These are phyloP conservation scores for Actias luna DNA, from an alignment of 2,888 invertebrate species.

Conservation along the genomic window DNA sequence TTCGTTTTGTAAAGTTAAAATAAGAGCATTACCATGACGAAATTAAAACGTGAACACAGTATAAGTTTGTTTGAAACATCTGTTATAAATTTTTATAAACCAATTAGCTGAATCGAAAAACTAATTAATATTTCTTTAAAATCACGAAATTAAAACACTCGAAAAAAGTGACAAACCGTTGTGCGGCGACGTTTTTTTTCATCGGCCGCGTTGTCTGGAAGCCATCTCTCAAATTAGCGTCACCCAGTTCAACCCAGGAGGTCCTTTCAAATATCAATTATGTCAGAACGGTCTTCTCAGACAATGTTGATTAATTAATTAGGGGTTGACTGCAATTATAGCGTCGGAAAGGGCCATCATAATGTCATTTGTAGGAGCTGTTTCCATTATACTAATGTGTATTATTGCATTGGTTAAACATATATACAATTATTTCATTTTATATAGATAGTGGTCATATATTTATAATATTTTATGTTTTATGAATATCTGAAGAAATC, in stretches of 20 bases:
- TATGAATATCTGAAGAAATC: too few species aligned
- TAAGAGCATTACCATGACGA: too few species aligned
- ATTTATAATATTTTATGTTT: too few species aligned
- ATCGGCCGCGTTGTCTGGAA: conserved; percentile 38
- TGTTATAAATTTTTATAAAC: conserved; percentile 13
- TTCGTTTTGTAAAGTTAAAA: too few species aligned
- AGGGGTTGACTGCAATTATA: conserved; percentile 73
- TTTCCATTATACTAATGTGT: background rate
- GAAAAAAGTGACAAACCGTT: conserved; percentile 23
- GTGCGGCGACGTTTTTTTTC: conserved; percentile 34
- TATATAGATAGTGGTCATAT: background rate
- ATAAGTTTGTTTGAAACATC: conserved; percentile 5
- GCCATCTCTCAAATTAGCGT: conserved; percentile 64
- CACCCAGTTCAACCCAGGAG: conserved; percentile 50
- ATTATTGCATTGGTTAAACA: background rate
- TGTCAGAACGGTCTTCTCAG: conserved; percentile 59
- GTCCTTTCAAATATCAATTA: conserved; percentile 79
- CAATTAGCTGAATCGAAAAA: conserved; percentile 15
- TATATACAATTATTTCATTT: background rate
- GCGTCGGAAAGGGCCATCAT: conserved; percentile 49
- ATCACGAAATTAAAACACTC: conserved; percentile 15
- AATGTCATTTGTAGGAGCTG: conserved; percentile 25
- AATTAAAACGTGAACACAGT: background rate
- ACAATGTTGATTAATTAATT: conserved; percentile 78
- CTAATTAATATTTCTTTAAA: conserved; percentile 16